Conservation (phyloP, 1,140 invertebrate species). For the Papilio aristodemus region DNA sequence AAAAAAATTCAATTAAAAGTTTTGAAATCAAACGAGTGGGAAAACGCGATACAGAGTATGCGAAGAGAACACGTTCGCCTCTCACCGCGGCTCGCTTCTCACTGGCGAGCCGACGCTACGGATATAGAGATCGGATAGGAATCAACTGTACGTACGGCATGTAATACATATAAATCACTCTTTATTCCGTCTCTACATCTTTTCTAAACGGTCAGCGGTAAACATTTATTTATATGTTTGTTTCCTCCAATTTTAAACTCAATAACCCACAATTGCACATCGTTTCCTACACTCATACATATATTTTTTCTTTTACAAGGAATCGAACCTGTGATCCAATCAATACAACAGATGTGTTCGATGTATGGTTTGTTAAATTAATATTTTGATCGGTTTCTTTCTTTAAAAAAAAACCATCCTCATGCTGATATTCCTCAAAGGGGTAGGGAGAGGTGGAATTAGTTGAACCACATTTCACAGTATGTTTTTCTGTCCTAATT, state of each 20-base stretch:
- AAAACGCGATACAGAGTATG: constrained; percentile 42
- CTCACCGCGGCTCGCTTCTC: constrained; percentile 48
- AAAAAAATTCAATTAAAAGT: constrained; percentile 11
- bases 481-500: too few species aligned
- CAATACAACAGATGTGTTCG: too few species aligned
- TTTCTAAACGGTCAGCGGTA: constrained; percentile 23
- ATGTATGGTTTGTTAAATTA: too few species aligned
- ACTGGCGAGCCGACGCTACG: constrained; percentile 45
- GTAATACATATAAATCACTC: constrained; percentile 28
- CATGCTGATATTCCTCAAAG: too few species aligned
- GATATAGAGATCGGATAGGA: constrained; percentile 34
- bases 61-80: constrained; percentile 49
- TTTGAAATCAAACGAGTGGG: constrained; percentile 36
- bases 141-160: constrained; percentile 20
- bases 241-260: constrained; percentile 1
- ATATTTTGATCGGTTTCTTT: too few species aligned
- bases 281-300: too few species aligned
- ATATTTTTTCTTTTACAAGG: too few species aligned
- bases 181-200: constrained; percentile 12
- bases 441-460: too few species aligned
- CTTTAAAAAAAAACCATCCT: too few species aligned
- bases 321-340: too few species aligned
- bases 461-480: too few species aligned
- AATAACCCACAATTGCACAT: not conserved
- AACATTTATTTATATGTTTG: constrained; percentile 11